phyloP scores from a whole-genome alignment of 2,113 vertebrate genomes.

The Pithys albifrons region DNA sequence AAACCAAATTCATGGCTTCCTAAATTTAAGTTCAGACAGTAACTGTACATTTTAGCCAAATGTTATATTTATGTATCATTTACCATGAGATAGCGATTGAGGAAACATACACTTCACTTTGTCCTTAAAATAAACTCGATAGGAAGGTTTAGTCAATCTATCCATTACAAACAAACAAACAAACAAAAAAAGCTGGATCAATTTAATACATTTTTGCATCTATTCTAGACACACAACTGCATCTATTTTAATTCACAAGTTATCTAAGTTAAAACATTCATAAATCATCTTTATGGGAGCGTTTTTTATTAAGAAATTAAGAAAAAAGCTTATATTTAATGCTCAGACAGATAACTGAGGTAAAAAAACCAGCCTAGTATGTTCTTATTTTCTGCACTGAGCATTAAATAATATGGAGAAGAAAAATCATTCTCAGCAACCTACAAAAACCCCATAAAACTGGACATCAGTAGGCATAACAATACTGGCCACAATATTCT shows the following conservation, averaged over 20 bases:
- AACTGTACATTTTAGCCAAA: background rate
- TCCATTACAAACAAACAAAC: background rate
- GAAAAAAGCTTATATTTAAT: background rate
- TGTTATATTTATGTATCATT: background rate
- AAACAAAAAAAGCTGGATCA: background rate
- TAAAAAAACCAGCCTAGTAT: background rate
- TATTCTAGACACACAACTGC: background rate
- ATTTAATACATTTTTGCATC: background rate
- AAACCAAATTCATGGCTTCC: conserved; percentile 65
- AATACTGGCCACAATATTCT: background rate
- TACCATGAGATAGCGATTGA: background rate
- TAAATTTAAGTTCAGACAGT: background rate
- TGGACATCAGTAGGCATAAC: background rate
- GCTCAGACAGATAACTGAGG: background rate
- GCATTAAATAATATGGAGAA: background rate
- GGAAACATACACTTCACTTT: background rate
- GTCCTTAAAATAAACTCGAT: background rate
- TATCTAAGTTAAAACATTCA: background rate
- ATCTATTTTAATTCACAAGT: background rate
- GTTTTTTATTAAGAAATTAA: background rate
- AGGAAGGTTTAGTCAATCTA: background rate
- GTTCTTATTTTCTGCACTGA: background rate
- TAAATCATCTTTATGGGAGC: background rate
- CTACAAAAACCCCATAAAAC: background rate
- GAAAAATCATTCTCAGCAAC: background rate